A percentile compares a stretch with the other conserved stretches of the same genome.
Conservation (phyloP, 2,888 invertebrate genomes). For the Microplitis deprimator region DNA sequence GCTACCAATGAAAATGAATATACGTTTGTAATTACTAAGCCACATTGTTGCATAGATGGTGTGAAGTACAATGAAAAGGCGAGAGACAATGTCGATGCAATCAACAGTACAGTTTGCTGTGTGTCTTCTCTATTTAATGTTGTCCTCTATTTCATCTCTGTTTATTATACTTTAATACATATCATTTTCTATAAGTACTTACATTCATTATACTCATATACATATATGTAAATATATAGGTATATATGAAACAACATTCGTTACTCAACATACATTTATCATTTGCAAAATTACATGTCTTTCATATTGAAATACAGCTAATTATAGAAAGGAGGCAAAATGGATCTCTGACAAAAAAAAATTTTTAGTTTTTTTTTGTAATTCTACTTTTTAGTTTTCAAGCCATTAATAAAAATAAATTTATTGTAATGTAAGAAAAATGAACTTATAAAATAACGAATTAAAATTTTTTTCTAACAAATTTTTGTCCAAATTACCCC, state of each 20-base stretch:
- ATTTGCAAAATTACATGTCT: neutral
- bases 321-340: neutral
- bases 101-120: conserved; percentile 23
- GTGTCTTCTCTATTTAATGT: neutral
- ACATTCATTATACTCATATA: conserved; percentile 10
- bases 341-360: too few relatives aligned
- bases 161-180: neutral
- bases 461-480: too few relatives aligned
- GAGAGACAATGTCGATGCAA: conserved; percentile 34
- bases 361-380: neutral
- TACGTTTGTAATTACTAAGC: conserved; percentile 37
- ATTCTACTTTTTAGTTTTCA: neutral
- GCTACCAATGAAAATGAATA: conserved; percentile 12
- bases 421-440: too few relatives aligned
- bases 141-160: neutral
- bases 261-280: neutral
- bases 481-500: too few relatives aligned
- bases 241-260: neutral
- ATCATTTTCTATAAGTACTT: neutral
- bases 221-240: neutral
- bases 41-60: conserved; percentile 26
- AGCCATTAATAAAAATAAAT: too few relatives aligned
- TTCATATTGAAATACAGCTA: neutral
- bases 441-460: too few relatives aligned
- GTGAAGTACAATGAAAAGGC: conserved; percentile 20